Conservation (phyloP, 2,797 vertebrate genomes). For the Sebastes hopkinsi region DNA sequence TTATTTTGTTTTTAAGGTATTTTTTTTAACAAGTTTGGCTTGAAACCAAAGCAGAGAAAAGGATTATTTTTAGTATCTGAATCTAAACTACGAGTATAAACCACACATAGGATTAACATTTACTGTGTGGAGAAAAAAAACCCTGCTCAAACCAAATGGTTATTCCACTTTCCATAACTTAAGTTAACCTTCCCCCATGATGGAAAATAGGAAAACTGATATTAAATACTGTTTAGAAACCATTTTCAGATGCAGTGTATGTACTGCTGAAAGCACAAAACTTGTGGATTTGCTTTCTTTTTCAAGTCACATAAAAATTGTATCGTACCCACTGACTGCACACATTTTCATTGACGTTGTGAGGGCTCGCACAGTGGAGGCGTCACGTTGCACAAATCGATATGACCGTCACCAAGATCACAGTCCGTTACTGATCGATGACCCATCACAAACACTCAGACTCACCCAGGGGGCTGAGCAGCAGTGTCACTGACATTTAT, state of each 20-base stretch:
- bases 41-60: background rate
- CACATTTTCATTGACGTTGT: background rate
- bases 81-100: background rate
- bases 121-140: background rate
- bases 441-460: slow-evolving; percentile 10
- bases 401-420: slow-evolving; percentile 6
- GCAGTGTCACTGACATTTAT: slow-evolving; percentile 3
- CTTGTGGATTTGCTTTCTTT: background rate
- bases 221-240: background rate
- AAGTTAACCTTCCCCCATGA: background rate
- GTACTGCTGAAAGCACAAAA: background rate
- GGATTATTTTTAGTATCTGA: background rate
- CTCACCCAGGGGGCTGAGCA: slow-evolving; percentile 5
- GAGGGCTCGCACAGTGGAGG: background rate
- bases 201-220: background rate
- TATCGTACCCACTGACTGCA: background rate
- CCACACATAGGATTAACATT: background rate
- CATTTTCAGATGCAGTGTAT: background rate
- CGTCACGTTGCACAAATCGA: slow-evolving; percentile 34
- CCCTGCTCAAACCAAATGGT: background rate
- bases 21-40: background rate
- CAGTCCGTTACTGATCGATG: slow-evolving; percentile 37
- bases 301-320: background rate
- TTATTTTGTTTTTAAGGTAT: background rate
- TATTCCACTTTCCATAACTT: background rate